Evolutionary conservation across 2,888 invertebrate species (phyloP), one percentile per base, ranked within the genome.

Genomic region (Chrysina gloriosa): DNA sequence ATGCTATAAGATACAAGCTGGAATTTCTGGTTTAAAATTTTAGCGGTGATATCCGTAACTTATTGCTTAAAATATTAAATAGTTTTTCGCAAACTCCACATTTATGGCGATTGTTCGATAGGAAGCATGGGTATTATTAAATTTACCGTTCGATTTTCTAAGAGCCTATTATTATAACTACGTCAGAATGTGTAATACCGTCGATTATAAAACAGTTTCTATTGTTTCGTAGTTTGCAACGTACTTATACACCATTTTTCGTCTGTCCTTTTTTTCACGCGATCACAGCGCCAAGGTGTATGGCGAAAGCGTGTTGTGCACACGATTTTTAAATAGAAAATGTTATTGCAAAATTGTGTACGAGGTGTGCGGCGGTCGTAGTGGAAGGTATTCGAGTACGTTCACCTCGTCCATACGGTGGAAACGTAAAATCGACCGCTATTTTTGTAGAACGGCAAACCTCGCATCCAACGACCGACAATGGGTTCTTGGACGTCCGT

Each of bases 301-400:
- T 78, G 77, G 72, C 71, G 77, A 78, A 78, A 78, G 23, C 25
- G 39, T 72, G 69, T 65, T 29, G 16, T 16, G 70, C 74, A 71
- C 69, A 72, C 74, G 47, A 77, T 78, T 79, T 80, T 78, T 77
- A 78, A 80, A 78, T 79, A 80, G 79, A 80, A 79, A 80, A 78
- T 78, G 77, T 75, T 78, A 73, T 79, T 78, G 77, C 78, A 77
- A 79, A 77, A 79, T 73, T 70, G 63, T 64, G 58, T 66, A 23
- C 25, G 42, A 58, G 25, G 42, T 23, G 27, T 56, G 31, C 6
- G 23, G 23, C 16, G 25, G 39, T 16, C 11, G 16, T 6, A 11
- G 42, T 9, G 19, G 7, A 42, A 3, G 52, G 29, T 52, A 50
- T 27, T 29, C 67, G 69, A 68, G 79, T 74, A 69, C 79, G 69